phyloP scores from a whole-genome alignment of 2,888 invertebrate species.

The Pyrocoelia pectoralis region DNA sequence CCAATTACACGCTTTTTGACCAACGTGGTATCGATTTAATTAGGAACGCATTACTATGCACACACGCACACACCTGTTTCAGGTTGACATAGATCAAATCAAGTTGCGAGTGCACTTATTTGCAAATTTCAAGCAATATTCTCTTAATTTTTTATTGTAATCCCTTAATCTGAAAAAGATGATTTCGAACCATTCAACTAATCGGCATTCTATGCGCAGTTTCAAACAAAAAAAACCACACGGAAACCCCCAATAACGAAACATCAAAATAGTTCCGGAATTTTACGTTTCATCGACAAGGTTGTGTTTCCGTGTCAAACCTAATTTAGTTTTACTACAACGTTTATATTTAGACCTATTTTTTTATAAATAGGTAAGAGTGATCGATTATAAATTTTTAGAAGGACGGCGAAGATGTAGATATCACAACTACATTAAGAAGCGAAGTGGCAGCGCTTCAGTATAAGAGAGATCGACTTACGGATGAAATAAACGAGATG shows the following conservation, averaged over 20 bases:
- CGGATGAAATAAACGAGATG: slow-evolving; percentile 72
- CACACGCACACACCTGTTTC: slow-evolving; percentile 1
- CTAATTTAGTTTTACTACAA: background rate
- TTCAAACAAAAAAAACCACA: background rate
- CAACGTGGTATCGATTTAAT: background rate
- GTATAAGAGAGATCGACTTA: slow-evolving; percentile 82
- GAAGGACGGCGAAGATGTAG: slow-evolving; percentile 67
- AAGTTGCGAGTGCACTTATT: background rate
- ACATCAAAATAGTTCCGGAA: background rate
- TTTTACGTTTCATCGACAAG: background rate
- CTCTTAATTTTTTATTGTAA: no score
- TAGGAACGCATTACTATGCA: background rate
- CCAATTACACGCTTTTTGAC: background rate
- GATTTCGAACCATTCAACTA: no score
- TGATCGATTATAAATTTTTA: slow-evolving; percentile 42
- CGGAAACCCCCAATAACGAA: background rate
- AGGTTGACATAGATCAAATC: background rate
- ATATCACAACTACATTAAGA: slow-evolving; percentile 77
- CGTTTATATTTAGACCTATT: no score
- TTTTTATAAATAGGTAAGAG: background rate
- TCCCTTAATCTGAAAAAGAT: no score
- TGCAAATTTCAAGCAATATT: background rate
- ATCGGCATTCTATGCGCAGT: background rate
- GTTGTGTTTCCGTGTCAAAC: background rate
- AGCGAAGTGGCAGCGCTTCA: slow-evolving; percentile 86